A percentile compares a stretch with the other conserved stretches of the same genome.
These are phyloP conservation scores for Mylabris phalerata DNA, from an alignment of 1,140 invertebrate species.

Conservation along the genomic window DNA sequence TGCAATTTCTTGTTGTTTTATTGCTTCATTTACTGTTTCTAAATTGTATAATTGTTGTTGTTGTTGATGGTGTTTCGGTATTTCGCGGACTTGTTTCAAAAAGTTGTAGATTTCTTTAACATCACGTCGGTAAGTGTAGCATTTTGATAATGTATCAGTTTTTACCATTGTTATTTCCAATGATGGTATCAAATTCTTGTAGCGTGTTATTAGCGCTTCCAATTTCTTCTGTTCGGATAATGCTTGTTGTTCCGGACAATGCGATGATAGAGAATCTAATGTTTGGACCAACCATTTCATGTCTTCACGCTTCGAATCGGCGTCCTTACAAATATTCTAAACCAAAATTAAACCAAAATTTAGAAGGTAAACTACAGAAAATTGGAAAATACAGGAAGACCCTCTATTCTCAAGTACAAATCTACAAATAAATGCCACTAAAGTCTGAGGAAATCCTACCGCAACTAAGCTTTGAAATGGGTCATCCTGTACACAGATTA, in stretches of 20 bases:
- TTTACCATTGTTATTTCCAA: slow-evolving; percentile 89
- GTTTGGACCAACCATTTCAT: slow-evolving; percentile 93
- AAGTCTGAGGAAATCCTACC: too few relatives aligned
- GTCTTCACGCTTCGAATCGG: slow-evolving; percentile 81
- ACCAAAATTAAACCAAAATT: slow-evolving; percentile 18
- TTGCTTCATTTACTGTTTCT: slow-evolving; percentile 65
- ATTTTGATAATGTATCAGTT: slow-evolving; percentile 85
- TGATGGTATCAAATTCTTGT: slow-evolving; percentile 84
- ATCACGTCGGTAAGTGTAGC: slow-evolving; percentile 84
- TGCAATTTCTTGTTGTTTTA: slow-evolving; percentile 71
- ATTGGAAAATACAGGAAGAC: not conserved
- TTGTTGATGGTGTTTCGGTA: slow-evolving; percentile 49
- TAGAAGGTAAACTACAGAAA: not conserved
- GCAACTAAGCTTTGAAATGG: too few relatives aligned
- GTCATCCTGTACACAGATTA: too few relatives aligned
- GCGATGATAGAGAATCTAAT: slow-evolving; percentile 75
- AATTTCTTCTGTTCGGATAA: slow-evolving; percentile 70
- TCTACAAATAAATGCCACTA: too few relatives aligned
- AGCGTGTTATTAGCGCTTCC: slow-evolving; percentile 74
- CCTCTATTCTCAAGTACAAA: too few relatives aligned
- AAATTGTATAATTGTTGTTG: slow-evolving; percentile 57
- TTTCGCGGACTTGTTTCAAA: slow-evolving; percentile 65
- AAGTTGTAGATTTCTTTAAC: slow-evolving; percentile 77
- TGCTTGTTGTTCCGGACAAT: slow-evolving; percentile 72
- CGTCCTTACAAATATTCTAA: slow-evolving; percentile 81